Conservation (phyloP, 37 sponge, comb jelly and placozoan species). For the Beroe forskalii region DNA sequence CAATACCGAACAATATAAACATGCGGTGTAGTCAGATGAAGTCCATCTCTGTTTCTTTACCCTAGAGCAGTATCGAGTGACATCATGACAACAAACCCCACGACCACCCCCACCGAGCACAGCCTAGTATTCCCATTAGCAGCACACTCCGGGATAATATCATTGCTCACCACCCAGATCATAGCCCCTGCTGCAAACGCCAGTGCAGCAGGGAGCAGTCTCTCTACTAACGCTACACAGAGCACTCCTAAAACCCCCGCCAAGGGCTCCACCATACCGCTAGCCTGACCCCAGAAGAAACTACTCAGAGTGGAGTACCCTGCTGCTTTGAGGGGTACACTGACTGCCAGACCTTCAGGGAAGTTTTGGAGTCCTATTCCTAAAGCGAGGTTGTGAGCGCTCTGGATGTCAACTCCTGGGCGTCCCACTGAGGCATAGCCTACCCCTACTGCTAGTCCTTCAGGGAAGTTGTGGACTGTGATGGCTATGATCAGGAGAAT, state of each 20-base stretch:
- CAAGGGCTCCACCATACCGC: constrained; percentile 98
- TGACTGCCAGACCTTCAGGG: constrained; percentile 93
- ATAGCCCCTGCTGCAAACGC: constrained; percentile 99
- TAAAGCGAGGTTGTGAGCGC: constrained; percentile 74
- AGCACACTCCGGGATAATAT: constrained; percentile 87
- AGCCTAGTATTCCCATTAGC: constrained; percentile 87
- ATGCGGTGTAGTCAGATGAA: too few relatives aligned
- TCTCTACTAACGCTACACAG: constrained; percentile 77
- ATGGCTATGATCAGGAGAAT: constrained; percentile 88
- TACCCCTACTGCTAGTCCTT: constrained; percentile 97
- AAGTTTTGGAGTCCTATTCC: constrained; percentile 98
- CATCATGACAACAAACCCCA: constrained; percentile 98
- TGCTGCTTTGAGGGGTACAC: constrained; percentile 86
- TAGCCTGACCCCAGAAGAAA: constrained; percentile 95
- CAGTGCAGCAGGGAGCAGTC: constrained; percentile 85
- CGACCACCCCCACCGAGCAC: constrained; percentile 72
- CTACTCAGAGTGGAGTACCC: constrained; percentile 79
- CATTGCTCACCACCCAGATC: constrained; percentile 92
- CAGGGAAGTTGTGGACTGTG: constrained; percentile 97
- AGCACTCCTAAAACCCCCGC: constrained; percentile 74
- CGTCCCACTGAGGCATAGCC: constrained; percentile 69
- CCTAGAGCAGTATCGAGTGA: constrained; percentile 92
- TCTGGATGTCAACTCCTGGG: constrained; percentile 31
- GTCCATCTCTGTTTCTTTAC: constrained; percentile 58
- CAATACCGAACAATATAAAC: too few relatives aligned